phyloP scores from a whole-genome alignment of 92 coral and sea anemone genomes.

The Muricea muricata region DNA sequence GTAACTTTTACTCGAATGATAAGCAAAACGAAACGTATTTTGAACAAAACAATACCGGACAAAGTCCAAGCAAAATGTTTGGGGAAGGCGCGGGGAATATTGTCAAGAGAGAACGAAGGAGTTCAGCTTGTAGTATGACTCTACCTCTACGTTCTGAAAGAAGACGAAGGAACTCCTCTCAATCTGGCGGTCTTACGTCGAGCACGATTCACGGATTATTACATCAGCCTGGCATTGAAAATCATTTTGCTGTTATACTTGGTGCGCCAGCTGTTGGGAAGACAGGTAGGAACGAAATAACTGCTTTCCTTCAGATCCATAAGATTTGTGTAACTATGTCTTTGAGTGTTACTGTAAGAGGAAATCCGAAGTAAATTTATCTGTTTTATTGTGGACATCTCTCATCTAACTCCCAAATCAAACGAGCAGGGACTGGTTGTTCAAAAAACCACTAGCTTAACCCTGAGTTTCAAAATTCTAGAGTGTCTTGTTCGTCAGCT shows the following conservation, averaged over 20 bases:
- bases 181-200: neutral
- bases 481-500: too few species aligned
- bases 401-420: too few species aligned
- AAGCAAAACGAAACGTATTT: neutral
- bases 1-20: neutral
- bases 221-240: slow-evolving; percentile 59
- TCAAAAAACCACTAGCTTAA: too few species aligned
- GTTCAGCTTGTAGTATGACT: neutral
- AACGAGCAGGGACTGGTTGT: too few species aligned
- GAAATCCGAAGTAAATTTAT: neutral
- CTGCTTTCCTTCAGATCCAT: neutral
- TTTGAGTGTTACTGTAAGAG: neutral
- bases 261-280: slow-evolving; percentile 96
- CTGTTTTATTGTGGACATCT: neutral
- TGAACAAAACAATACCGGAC: neutral
- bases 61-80: neutral
- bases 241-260: slow-evolving; percentile 79
- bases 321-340: neutral
- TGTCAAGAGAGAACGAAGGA: neutral
- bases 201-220: neutral
- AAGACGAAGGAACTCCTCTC: slow-evolving; percentile 18
- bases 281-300: slow-evolving; percentile 75
- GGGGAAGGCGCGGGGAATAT: neutral
- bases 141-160: neutral
- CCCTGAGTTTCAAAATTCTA: too few species aligned